Conservation (phyloP, 2,888 invertebrate genomes). For the Pelosia muscerda region DNA sequence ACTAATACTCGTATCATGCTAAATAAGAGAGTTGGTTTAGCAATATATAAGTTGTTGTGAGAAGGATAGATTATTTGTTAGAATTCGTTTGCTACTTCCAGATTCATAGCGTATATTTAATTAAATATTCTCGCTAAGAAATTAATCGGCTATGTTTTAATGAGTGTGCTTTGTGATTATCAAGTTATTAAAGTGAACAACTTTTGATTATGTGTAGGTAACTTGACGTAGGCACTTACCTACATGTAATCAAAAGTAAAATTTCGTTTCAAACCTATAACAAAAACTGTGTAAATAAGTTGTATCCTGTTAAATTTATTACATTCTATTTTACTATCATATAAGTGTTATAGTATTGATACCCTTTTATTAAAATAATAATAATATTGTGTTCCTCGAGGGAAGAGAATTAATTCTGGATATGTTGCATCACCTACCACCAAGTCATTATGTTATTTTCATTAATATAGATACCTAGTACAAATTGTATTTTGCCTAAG, state of each 20-base stretch:
- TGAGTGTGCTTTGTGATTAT: constrained; percentile 40
- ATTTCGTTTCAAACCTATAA: constrained; percentile 45
- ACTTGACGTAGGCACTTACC: constrained; percentile 19
- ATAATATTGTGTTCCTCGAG: constrained; percentile 68
- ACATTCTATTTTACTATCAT: constrained; percentile 85
- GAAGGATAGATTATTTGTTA: constrained; percentile 51
- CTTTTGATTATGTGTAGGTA: constrained; percentile 17
- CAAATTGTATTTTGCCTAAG: constrained; percentile 26
- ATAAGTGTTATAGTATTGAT: constrained; percentile 84
- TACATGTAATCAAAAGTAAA: constrained; percentile 46
- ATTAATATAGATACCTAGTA: constrained; percentile 25
- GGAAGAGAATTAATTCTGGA: constrained; percentile 55
- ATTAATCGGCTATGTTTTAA: constrained; percentile 42
- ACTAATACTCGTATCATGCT: constrained; percentile 60
- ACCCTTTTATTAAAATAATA: constrained; percentile 74
- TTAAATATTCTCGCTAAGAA: constrained; percentile 40
- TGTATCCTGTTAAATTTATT: constrained; percentile 85
- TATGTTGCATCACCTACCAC: constrained; percentile 26
- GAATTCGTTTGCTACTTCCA: constrained; percentile 58
- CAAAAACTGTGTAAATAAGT: constrained; percentile 80
- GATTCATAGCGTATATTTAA: constrained; percentile 39
- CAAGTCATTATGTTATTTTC: constrained; percentile 29
- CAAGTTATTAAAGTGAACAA: constrained; percentile 21
- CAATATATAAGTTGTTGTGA: constrained; percentile 55
- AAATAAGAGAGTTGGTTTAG: constrained; percentile 52